A percentile compares a stretch with the other conserved stretches of the same genome.
Conservation (phyloP, 2,888 invertebrate genomes). For the Lithophane semibrunnea region DNA sequence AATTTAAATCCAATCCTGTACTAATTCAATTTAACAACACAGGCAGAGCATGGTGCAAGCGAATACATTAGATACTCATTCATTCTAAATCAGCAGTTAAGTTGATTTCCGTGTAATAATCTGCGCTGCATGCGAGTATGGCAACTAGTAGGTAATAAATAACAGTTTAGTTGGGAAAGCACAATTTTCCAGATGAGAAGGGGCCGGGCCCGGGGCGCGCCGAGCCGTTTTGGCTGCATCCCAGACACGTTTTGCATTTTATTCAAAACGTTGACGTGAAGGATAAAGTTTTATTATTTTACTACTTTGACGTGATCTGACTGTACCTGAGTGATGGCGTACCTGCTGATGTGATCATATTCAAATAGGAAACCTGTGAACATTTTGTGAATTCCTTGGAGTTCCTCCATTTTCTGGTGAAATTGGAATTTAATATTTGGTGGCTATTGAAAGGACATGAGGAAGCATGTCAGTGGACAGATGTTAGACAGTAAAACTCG, state of each 20-base stretch:
- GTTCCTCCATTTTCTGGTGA: constrained; percentile 40
- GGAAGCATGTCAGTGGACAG: background rate
- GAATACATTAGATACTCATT: constrained; percentile 43
- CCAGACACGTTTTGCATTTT: constrained; percentile 90
- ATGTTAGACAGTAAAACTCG: background rate
- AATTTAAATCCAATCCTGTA: constrained; percentile 12
- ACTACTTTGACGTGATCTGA: constrained; percentile 88
- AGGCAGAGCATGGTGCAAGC: constrained; percentile 21
- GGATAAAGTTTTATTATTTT: constrained; percentile 90
- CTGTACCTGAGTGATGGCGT: constrained; percentile 77
- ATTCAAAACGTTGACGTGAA: constrained; percentile 89
- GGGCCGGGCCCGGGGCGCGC: constrained; percentile 68
- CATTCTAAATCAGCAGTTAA: constrained; percentile 61
- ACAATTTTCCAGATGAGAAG: constrained; percentile 68
- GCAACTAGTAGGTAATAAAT: constrained; percentile 64
- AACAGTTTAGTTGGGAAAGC: constrained; percentile 65
- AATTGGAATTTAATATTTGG: constrained; percentile 59
- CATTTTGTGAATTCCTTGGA: constrained; percentile 41
- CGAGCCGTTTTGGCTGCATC: constrained; percentile 85
- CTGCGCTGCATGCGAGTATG: constrained; percentile 51
- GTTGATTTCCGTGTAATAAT: constrained; percentile 66
- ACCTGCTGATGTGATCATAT: constrained; percentile 65
- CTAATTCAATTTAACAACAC: constrained; percentile 20
- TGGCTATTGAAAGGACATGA: background rate
- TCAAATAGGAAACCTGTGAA: constrained; percentile 60